phyloP scores from a whole-genome alignment of 2,113 vertebrate genomes.

The Anser cygnoides region DNA sequence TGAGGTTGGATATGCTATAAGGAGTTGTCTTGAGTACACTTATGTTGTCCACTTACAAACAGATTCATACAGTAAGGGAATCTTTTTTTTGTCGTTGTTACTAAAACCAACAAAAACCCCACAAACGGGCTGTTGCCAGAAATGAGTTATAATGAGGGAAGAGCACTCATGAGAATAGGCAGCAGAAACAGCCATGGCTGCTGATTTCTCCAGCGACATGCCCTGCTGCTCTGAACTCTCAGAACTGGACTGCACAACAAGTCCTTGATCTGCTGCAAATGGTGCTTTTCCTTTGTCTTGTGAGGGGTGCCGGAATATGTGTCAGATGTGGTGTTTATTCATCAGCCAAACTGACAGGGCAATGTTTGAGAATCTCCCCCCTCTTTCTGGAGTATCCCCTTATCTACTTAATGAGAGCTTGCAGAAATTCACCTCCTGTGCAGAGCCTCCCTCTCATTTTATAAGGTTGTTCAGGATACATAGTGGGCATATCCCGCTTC shows the following conservation, averaged over 20 bases:
- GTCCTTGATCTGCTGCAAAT: background rate
- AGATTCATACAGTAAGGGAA: background rate
- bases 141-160: background rate
- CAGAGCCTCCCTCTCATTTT: background rate
- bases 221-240: background rate
- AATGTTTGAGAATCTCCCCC: background rate
- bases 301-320: background rate
- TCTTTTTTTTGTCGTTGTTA: background rate
- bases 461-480: background rate
- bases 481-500: background rate
- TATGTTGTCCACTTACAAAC: background rate
- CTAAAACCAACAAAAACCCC: background rate
- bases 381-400: background rate
- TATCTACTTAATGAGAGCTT: background rate
- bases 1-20: background rate
- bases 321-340: background rate
- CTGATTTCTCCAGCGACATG: conserved; percentile 7
- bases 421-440: background rate
- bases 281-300: background rate
- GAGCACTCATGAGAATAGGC: background rate
- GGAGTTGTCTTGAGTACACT: background rate
- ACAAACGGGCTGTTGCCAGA: background rate
- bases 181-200: background rate
- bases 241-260: background rate
- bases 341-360: background rate